Evolutionary conservation across 2,113 vertebrate species (phyloP), one percentile per base, ranked within the genome.

Genomic region (Trogon melanurus): DNA sequence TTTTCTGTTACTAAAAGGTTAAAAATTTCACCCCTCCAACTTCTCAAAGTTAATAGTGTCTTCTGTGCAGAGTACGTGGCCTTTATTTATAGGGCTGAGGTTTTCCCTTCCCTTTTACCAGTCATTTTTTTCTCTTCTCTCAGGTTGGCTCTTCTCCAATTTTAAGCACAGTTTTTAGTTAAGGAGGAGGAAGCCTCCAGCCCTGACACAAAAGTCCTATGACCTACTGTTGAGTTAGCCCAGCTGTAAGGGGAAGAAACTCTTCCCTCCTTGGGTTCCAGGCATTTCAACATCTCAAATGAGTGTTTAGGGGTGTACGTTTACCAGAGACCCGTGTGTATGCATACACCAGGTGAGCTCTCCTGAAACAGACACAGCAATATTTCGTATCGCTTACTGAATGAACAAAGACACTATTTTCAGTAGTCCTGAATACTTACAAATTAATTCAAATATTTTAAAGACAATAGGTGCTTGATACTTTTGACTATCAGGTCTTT

Each of bases 191-290:
- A 96, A 94, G 65, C 7, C 19, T 88, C 72, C 53, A 83, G 30
- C 54, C 79, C 65, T 81, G 22, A 50, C 30, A 89, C 74, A 82
- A 61, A 80, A 94, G 54, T 53, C 47, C 54, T 7, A 34, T 88
- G 60, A 85, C 29, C 48, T 44, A 66, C 61, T 89, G 27, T 2
- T 66, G 89, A 94, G 80, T 65, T 64, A 89, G 57, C 38, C 85
- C 95, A 95, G 88, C 87, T 96, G 54, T 50, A 81, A 56, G 21
- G 10, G 80, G 44, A 71, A 53, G 71, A 87, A 89, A 79, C 80
- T 34, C 19, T 80, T 91, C 48, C 30, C 21, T 54, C 44, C 41
- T 62, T 72, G 32, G 32, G 45, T 80, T 75, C 76, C 74, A 81
- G 76, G 45, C n/a, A 79, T 14, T 75, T 71, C 71, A 78, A 13